Conservation (phyloP, 2,113 vertebrate species). For the Noctilio leporinus region DNA sequence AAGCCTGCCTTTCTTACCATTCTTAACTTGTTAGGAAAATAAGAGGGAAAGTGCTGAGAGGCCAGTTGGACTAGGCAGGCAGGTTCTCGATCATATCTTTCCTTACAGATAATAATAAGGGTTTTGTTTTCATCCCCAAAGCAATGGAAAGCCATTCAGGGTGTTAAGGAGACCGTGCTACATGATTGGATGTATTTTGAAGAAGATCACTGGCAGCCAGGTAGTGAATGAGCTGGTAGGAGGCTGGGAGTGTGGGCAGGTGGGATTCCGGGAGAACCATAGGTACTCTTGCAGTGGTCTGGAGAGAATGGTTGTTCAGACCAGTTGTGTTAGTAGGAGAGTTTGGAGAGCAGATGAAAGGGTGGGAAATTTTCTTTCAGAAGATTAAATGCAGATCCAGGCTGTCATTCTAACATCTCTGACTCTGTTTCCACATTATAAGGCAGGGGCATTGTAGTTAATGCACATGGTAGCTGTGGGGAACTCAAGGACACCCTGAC, state of each 20-base stretch:
- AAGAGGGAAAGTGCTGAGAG: background rate
- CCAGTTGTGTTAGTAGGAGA: background rate
- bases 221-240: background rate
- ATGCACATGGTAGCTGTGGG: rapidly evolving
- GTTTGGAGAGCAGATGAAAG: background rate
- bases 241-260: background rate
- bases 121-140: background rate
- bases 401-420: background rate
- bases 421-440: background rate
- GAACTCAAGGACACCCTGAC: background rate
- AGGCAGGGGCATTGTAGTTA: background rate
- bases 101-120: background rate
- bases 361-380: background rate
- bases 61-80: background rate
- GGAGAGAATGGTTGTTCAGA: background rate
- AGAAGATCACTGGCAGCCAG: background rate
- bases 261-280: rapidly evolving
- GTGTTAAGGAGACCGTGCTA: background rate
- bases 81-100: background rate
- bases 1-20: background rate
- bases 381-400: background rate
- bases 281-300: background rate
- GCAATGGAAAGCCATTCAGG: background rate
- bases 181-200: background rate
- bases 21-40: background rate